phyloP scores from a whole-genome alignment of 2,113 vertebrate genomes.

The Mellivora capensis region DNA sequence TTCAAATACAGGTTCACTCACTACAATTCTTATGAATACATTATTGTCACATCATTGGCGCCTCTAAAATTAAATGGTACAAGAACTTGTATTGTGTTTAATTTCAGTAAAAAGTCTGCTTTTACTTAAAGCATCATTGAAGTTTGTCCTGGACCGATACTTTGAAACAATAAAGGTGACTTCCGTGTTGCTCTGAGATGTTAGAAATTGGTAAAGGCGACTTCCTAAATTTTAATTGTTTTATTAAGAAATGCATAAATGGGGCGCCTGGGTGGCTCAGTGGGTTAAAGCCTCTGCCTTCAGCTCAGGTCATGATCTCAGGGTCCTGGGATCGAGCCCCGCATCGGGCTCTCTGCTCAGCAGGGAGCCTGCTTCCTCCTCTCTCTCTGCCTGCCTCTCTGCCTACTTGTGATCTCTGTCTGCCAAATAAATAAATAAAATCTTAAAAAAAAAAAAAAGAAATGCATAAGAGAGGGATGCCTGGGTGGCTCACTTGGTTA shows the following conservation, averaged over 20 bases:
- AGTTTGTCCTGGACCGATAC: not conserved
- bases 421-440: too few relatives aligned
- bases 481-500: not conserved
- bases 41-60: not conserved
- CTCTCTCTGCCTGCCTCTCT: too few relatives aligned
- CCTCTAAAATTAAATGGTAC: not conserved
- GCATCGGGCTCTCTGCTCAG: too few relatives aligned
- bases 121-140: not conserved
- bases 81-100: not conserved
- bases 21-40: not conserved
- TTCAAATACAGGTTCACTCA: not conserved
- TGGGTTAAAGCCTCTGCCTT: too few relatives aligned
- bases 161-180: not conserved
- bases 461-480: not conserved
- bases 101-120: not conserved
- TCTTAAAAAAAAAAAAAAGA: too few relatives aligned
- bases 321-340: too few relatives aligned
- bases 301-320: too few relatives aligned
- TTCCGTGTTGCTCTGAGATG: not conserved
- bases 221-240: not conserved
- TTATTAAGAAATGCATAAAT: not conserved
- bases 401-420: too few relatives aligned
- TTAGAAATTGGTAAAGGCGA: not conserved
- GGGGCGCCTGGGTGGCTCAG: not conserved
- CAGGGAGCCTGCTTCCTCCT: too few relatives aligned